Conservation (phyloP, 2,797 vertebrate genomes). For the Bradypodion pumilum region DNA sequence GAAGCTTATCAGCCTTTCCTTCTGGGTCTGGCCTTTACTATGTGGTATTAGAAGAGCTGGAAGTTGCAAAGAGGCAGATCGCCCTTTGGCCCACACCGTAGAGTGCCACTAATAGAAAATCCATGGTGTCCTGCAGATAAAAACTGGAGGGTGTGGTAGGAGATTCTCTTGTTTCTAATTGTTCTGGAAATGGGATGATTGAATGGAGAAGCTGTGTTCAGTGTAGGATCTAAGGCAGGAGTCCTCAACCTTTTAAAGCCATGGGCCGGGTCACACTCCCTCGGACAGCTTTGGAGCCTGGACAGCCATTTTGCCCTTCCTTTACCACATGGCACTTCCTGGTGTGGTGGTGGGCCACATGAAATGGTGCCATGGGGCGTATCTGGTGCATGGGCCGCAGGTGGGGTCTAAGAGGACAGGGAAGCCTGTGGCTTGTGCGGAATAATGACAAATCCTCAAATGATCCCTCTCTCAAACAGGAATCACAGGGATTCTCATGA, state of each 20-base stretch:
- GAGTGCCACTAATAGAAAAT: not conserved
- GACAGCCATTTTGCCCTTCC: too few relatives aligned
- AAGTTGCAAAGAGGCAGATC: not conserved
- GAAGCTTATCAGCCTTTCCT: not conserved
- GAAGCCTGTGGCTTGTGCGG: not conserved
- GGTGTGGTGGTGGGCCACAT: too few relatives aligned
- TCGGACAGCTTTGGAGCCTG: too few relatives aligned
- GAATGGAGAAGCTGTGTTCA: not conserved
- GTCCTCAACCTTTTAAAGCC: too few relatives aligned
- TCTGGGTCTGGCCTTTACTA: not conserved
- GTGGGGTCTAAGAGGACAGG: too few relatives aligned
- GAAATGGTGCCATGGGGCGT: too few relatives aligned
- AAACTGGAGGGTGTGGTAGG: not conserved
- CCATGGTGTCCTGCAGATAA: not conserved
- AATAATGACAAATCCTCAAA: not conserved
- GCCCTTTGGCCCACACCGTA: not conserved
- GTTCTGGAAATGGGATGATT: not conserved
- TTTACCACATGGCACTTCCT: too few relatives aligned
- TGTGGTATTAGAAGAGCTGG: not conserved
- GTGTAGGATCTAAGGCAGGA: too few relatives aligned
- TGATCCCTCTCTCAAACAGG: conserved; percentile 71
- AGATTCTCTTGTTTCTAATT: not conserved
- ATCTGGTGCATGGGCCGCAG: too few relatives aligned
- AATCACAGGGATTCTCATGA: conserved; percentile 96
- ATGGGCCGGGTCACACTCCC: too few relatives aligned